Base-by-base conservation (phyloP, 2,888 invertebrate genomes). In the Penaeus monodon region DNA sequence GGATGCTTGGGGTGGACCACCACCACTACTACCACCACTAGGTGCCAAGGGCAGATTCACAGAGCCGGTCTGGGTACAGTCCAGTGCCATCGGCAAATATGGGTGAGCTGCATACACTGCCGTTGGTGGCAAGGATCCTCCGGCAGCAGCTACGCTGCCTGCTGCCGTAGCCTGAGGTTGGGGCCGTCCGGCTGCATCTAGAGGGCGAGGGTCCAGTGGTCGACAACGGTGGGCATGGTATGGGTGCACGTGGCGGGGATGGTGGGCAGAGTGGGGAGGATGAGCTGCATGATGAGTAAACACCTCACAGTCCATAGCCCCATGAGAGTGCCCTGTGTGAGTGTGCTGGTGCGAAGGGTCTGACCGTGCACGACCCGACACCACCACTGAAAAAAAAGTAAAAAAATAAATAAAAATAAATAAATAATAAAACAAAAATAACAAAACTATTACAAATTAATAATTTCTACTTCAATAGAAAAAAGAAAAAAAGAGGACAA, bases 161-260 rank as follows among this genome's bases (percentile, higher is more conserved):
- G 70, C 33, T 29, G 80, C 79, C 20, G 88, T 66, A 65, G 84
- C 57, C 73, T 81, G 87, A 64, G 86, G 85, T 65, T 87, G 87
- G n/a, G 88, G 85, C 64, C 85, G 89, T 49, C 88, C 88, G 29
- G 81, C 76, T 78, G 66, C 83, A 44, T 82, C 86, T 24, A 84
- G 63, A n/a, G 89, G 84, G 64, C 86, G 86, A 68, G 89, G 84
- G 63, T 89, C 89, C 24, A 87, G 84, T 38, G 88, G 88, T 49
- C 90, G 88, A 68, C 88, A 88, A n/a, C 90, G 87, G 86, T 90
- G 90, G 76, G 90, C 84, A 83, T 89, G 90, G 88, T 90, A 87
- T 49, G 89, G 89, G 88, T 90, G 90, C 33, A 88, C 88, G 65
- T 88, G 90, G 79, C 89, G 89, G 44, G 89, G 79, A 73, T 89